These are phyloP conservation scores for Mesembrinibis cayennensis DNA, from an alignment of 2,113 vertebrate species.

Conservation along the genomic window DNA sequence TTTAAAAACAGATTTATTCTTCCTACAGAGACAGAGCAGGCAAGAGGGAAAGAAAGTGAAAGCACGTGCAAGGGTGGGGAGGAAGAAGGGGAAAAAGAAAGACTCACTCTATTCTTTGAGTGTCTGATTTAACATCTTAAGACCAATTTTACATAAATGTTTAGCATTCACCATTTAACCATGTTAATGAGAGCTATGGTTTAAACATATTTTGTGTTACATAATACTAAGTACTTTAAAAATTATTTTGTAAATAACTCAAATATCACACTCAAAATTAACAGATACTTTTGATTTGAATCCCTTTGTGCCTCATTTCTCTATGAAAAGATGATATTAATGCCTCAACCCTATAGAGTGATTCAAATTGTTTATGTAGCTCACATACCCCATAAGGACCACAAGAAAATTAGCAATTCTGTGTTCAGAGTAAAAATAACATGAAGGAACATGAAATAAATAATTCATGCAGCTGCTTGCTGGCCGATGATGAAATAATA, in stretches of 20 bases:
- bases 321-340: neutral
- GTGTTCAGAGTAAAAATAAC: neutral
- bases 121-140: neutral
- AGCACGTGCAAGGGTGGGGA: neutral
- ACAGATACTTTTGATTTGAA: conserved; percentile 15
- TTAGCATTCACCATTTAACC: neutral
- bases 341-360: neutral
- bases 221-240: neutral
- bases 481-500: neutral
- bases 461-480: neutral
- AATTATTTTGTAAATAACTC: neutral
- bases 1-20: neutral
- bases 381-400: neutral
- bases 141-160: neutral
- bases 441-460: neutral
- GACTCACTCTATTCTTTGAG: neutral
- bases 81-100: fast-evolving
- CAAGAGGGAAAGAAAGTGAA: neutral
- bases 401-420: neutral
- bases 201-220: neutral
- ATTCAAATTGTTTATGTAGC: neutral
- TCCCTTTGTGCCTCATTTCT: conserved; percentile 16
- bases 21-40: neutral
- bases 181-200: neutral
- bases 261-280: neutral